Conservation (phyloP, 2,113 vertebrate species). For the Butastur rufipennis region DNA sequence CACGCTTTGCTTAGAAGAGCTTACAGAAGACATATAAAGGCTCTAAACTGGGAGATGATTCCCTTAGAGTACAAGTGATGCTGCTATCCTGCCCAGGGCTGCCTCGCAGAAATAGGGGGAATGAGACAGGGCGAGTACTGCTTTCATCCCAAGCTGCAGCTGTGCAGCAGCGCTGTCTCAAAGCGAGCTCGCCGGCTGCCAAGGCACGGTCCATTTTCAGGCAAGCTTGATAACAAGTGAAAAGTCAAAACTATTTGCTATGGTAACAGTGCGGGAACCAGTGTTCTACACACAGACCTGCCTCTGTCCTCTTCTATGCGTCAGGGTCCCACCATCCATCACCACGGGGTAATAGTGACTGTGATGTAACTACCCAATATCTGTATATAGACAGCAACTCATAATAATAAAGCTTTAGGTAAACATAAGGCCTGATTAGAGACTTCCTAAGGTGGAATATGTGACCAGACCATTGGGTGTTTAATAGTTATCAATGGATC, state of each 20-base stretch:
- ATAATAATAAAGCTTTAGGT: not conserved
- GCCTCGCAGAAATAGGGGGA: not conserved
- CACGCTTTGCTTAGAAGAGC: not conserved
- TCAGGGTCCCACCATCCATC: not conserved
- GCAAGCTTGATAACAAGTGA: not conserved
- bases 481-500: not conserved
- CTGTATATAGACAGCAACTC: not conserved
- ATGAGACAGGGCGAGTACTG: rapidly evolving
- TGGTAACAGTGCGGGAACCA: not conserved
- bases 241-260: not conserved
- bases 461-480: not conserved
- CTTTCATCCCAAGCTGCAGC: not conserved
- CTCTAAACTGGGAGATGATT: not conserved
- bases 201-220: not conserved
- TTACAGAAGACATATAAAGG: not conserved
- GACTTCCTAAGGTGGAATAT: not conserved
- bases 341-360: rapidly evolving
- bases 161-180: not conserved
- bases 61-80: not conserved
- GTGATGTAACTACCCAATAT: not conserved
- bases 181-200: rapidly evolving
- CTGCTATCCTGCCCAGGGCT: not conserved
- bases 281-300: rapidly evolving
- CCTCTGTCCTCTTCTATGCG: not conserved
- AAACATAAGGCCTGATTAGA: not conserved